A percentile compares a stretch with the other conserved stretches of the same genome.
phyloP scores from a whole-genome alignment of 2,888 invertebrate genomes.

The Taphrorychus bicolor region DNA sequence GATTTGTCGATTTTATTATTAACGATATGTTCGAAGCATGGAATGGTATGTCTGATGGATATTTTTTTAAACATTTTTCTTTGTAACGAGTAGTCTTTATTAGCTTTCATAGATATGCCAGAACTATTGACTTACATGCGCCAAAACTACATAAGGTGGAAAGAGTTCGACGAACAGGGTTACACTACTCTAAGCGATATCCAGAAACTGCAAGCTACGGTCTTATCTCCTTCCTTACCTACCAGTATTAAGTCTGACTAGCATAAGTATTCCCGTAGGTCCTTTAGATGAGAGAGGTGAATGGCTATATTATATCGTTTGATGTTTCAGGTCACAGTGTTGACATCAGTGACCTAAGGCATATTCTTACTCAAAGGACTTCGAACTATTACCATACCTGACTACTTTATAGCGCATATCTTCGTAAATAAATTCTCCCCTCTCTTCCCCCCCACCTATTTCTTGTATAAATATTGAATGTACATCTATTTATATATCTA shows the following conservation, averaged over 20 bases:
- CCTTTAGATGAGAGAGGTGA: no score
- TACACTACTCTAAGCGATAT: conserved; percentile 76
- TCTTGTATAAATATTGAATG: conserved; percentile 41
- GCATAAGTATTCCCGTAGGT: conserved; percentile 40
- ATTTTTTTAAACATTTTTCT: conserved; percentile 1
- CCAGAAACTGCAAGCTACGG: conserved; percentile 59
- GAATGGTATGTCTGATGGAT: conserved; percentile 74
- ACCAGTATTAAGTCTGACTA: conserved; percentile 41
- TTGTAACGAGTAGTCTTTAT: conserved; percentile 9
- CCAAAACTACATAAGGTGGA: conserved; percentile 90
- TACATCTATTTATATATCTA: conserved; percentile 48
- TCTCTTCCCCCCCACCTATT: conserved; percentile 20
- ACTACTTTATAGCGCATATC: conserved; percentile 47
- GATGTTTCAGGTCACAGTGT: conserved; percentile 56
- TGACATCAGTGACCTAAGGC: conserved; percentile 56
- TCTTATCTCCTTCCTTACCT: conserved; percentile 42
- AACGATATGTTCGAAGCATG: conserved; percentile 98
- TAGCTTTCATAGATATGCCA: conserved; percentile 93
- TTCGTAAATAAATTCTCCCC: conserved; percentile 35
- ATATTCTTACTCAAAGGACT: conserved; percentile 55
- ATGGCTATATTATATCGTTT: neutral
- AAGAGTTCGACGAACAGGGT: conserved; percentile 80
- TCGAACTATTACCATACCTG: conserved; percentile 45
- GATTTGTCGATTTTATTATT: conserved; percentile 97
- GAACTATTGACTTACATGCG: conserved; percentile 86